Conservation (phyloP, 2,113 vertebrate species). For the Colinus virginianus region DNA sequence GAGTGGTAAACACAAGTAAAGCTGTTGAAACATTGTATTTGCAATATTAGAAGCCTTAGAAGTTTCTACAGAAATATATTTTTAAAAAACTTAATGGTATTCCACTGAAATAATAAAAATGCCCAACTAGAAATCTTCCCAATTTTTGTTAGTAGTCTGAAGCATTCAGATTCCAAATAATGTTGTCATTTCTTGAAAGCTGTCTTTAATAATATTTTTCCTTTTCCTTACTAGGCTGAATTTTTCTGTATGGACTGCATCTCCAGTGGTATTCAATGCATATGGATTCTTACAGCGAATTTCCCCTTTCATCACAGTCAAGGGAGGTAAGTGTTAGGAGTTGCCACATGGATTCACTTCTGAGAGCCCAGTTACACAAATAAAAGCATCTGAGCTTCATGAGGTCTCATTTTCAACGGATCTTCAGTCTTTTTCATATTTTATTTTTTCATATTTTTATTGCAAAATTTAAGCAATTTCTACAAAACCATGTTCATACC, state of each 20-base stretch:
- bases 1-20: background rate
- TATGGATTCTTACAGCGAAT: background rate
- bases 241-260: background rate
- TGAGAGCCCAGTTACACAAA: background rate
- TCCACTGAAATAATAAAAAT: background rate
- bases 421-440: background rate
- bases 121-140: background rate
- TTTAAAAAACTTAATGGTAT: background rate
- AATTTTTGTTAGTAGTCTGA: background rate
- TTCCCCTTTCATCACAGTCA: background rate
- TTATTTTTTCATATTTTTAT: background rate
- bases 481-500: background rate
- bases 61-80: background rate
- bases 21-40: background rate
- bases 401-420: background rate
- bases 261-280: background rate
- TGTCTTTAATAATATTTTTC: background rate
- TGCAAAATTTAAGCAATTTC: background rate
- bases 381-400: background rate
- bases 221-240: background rate
- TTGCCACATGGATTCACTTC: background rate
- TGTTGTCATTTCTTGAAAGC: background rate
- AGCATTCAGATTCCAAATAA: background rate
- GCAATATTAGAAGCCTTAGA: background rate
- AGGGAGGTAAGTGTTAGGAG: background rate